Evolutionary conservation across 2,797 vertebrate species (phyloP).

Genomic region (Melanotaenia nigrans): DNA sequence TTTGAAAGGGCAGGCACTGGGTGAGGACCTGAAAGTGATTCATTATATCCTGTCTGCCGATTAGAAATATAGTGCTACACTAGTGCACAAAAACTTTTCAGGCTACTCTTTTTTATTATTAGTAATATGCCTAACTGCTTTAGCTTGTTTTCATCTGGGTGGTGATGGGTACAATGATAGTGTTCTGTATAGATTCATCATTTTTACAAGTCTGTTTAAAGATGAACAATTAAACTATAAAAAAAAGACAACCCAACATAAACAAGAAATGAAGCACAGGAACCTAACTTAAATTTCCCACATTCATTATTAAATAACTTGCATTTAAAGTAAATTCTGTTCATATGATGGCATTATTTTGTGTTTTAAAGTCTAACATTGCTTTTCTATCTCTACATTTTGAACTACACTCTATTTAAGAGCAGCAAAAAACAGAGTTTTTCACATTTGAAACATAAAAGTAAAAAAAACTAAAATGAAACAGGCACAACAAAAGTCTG

Average conservation of each 20-base stretch:
- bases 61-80: neutral
- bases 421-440: slow-evolving; percentile 20
- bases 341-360: neutral
- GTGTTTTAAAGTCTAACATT: neutral
- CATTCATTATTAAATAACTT: neutral
- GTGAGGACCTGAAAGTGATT: neutral
- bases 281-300: neutral
- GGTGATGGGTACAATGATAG: too few species aligned
- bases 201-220: too few species aligned
- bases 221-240: too few species aligned
- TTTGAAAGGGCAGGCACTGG: neutral
- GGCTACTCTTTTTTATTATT: neutral
- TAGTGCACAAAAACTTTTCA: neutral
- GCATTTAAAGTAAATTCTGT: neutral
- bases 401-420: slow-evolving; percentile 27
- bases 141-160: too few species aligned
- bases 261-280: neutral
- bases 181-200: too few species aligned
- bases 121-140: too few species aligned
- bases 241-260: too few species aligned
- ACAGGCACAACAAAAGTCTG: slow-evolving; percentile 31
- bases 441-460: slow-evolving; percentile 43
- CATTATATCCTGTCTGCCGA: slow-evolving; percentile 2
- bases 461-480: slow-evolving; percentile 40
- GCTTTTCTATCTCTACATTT: slow-evolving; percentile 6